phyloP scores from a whole-genome alignment of 2,113 vertebrate genomes.

The Hippoglossus stenolepis region DNA sequence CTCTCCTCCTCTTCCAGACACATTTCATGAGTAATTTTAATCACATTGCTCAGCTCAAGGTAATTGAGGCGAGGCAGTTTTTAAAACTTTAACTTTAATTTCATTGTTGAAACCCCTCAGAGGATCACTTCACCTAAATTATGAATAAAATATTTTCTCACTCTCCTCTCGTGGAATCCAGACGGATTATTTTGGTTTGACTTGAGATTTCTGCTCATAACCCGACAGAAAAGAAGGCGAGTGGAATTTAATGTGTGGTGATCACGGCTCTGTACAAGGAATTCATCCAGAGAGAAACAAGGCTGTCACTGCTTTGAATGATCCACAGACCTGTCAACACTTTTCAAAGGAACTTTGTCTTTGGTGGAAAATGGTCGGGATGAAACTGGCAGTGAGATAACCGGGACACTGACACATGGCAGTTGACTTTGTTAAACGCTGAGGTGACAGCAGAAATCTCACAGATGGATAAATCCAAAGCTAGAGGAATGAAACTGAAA shows the following conservation, averaged over 20 bases:
- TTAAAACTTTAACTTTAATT: neutral
- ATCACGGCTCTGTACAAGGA: neutral
- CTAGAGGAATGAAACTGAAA: neutral
- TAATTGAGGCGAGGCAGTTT: too few species aligned
- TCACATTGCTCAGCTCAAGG: neutral
- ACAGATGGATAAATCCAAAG: neutral
- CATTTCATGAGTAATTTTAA: neutral
- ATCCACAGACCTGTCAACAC: constrained; percentile 6
- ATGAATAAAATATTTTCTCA: neutral
- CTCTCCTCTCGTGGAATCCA: neutral
- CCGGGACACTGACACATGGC: neutral
- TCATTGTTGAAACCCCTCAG: neutral
- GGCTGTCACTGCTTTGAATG: neutral
- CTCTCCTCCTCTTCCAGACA: neutral
- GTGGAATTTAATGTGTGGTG: neutral
- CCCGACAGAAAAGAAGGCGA: neutral
- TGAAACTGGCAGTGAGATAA: constrained; percentile 3
- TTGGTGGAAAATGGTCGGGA: neutral
- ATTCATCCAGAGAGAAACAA: neutral
- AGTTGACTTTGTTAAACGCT: neutral
- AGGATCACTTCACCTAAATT: neutral
- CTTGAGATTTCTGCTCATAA: neutral
- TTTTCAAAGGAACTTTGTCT: neutral
- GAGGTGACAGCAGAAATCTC: neutral
- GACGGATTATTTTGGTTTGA: neutral